Conservation (phyloP, 2,888 invertebrate genomes). For the Luperina nickerlii region DNA sequence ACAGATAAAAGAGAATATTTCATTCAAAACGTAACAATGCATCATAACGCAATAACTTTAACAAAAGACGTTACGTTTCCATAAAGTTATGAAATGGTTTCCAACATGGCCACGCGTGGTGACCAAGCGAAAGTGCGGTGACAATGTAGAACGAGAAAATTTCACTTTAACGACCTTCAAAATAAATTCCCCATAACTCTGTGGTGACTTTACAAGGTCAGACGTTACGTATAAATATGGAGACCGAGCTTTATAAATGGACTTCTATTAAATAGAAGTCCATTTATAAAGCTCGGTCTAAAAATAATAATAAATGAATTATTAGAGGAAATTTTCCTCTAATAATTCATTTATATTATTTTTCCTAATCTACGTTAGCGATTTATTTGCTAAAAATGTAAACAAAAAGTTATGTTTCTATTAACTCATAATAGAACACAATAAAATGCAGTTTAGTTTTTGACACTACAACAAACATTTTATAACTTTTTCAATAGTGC, state of each 20-base stretch:
- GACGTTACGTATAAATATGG: constrained; percentile 46
- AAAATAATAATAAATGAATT: no score
- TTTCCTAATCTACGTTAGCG: no score
- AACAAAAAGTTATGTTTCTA: no score
- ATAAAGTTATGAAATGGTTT: constrained; percentile 65
- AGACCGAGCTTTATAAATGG: constrained; percentile 5
- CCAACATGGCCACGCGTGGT: constrained; percentile 58
- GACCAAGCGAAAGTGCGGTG: constrained; percentile 77
- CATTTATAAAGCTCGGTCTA: no score
- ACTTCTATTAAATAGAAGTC: no score
- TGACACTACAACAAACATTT: no score
- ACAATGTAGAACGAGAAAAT: constrained; percentile 69
- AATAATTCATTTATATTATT: no score
- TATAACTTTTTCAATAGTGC: no score
- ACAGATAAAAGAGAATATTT: constrained; percentile 33
- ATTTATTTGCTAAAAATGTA: no score
- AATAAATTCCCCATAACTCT: constrained; percentile 45
- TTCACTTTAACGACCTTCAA: constrained; percentile 77
- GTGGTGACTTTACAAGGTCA: constrained; percentile 45
- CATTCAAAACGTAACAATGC: constrained; percentile 53
- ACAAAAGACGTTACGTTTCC: constrained; percentile 69
- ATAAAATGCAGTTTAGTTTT: no score
- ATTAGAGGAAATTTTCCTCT: no score
- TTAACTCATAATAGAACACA: no score
- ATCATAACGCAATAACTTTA: constrained; percentile 66